Evolutionary conservation across 2,888 invertebrate species (phyloP).

Genomic region (Rhamphomyia laevipes): DNA sequence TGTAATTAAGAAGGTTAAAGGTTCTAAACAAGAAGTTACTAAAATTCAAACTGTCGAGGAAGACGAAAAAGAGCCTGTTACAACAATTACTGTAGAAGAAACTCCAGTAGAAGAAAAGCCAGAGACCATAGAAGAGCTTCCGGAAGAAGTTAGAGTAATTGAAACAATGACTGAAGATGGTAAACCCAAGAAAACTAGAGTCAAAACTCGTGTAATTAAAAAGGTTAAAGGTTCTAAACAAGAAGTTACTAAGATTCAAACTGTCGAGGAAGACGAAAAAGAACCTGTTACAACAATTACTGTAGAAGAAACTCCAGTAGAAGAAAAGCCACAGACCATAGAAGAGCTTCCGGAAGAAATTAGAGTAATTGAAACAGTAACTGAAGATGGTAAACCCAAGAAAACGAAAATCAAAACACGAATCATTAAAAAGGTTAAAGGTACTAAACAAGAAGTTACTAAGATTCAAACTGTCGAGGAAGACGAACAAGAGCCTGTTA

Average conservation of each 20-base stretch:
- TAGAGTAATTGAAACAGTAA: conserved; percentile 16
- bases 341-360: conserved; percentile 14
- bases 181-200: conserved; percentile 27
- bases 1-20: conserved; percentile 19
- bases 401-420: conserved; percentile 27
- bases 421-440: conserved; percentile 23
- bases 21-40: conserved; percentile 27
- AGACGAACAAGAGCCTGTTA: conserved; percentile 27
- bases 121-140: conserved; percentile 9
- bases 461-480: conserved; percentile 22
- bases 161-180: conserved; percentile 28
- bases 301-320: conserved; percentile 1
- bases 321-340: neutral
- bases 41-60: conserved; percentile 28
- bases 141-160: conserved; percentile 22
- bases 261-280: conserved; percentile 27
- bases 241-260: conserved; percentile 27
- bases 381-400: conserved; percentile 21
- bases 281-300: conserved; percentile 30
- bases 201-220: conserved; percentile 22
- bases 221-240: conserved; percentile 19
- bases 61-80: conserved; percentile 23
- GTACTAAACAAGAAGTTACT: conserved; percentile 22
- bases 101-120: conserved; percentile 8
- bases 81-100: conserved; percentile 18